These are phyloP conservation scores for Tragelaphus buxtoni DNA, from an alignment of 2,113 vertebrate genomes.

Conservation along the genomic window DNA sequence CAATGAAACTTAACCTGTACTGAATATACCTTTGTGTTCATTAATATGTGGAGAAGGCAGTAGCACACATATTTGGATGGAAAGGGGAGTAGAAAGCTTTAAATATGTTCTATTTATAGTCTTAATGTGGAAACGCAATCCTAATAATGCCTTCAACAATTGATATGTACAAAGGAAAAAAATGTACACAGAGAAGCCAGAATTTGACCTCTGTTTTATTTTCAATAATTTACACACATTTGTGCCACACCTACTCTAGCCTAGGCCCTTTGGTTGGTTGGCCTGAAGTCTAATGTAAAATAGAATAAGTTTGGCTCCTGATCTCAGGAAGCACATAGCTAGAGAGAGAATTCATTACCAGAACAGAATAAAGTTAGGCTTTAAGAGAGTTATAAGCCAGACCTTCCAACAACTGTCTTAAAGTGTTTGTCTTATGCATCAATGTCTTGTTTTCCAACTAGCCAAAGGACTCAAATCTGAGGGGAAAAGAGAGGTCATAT, in stretches of 20 bases:
- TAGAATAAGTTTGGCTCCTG: neutral
- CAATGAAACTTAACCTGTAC: neutral
- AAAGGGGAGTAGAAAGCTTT: neutral
- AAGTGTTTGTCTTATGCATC: neutral
- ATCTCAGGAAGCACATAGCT: neutral
- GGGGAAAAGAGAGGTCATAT: too few species aligned
- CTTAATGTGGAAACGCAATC: neutral
- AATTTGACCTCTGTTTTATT: neutral
- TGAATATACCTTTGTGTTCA: neutral
- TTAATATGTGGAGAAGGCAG: neutral
- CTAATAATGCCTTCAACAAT: neutral
- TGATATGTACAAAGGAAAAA: neutral
- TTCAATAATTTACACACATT: neutral
- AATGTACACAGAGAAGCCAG: neutral
- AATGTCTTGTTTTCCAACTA: neutral
- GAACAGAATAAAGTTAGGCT: neutral
- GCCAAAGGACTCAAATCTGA: neutral
- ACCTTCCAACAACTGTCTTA: neutral
- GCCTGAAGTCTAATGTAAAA: neutral
- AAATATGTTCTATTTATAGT: neutral
- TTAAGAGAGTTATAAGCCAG: neutral
- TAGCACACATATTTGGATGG: neutral
- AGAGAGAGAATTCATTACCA: neutral
- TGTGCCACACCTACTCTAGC: neutral
- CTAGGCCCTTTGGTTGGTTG: neutral